Percentiles rank a stretch among this genome's conserved stretches.
These are phyloP conservation scores for Folsomia candida DNA, from an alignment of 2,888 invertebrate species.

Conservation along the genomic window DNA sequence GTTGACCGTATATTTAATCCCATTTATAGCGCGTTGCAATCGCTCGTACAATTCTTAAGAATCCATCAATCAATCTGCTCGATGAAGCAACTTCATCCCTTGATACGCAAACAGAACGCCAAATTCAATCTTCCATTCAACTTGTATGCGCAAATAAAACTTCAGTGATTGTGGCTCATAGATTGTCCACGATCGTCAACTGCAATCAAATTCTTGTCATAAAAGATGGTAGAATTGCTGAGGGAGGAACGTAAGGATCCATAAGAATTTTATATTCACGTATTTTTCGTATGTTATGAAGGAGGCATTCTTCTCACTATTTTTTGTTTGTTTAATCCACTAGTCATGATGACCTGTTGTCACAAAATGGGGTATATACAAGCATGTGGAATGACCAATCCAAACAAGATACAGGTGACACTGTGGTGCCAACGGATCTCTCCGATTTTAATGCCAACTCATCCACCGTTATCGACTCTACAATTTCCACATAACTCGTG, in stretches of 20 bases:
- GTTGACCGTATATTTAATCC: background rate
- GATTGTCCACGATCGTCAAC: conserved; percentile 89
- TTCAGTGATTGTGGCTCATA: conserved; percentile 90
- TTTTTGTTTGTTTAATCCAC: conserved; percentile 52
- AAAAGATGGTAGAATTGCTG: conserved; percentile 85
- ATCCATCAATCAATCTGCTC: conserved; percentile 82
- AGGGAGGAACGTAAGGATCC: conserved; percentile 73
- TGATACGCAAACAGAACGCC: conserved; percentile 91
- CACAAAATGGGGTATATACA: conserved; percentile 72
- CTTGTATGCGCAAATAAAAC: conserved; percentile 81
- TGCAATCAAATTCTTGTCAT: conserved; percentile 92
- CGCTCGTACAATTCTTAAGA: conserved; percentile 88
- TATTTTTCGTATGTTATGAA: background rate
- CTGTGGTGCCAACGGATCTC: background rate
- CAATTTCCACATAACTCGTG: too few species aligned
- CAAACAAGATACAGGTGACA: conserved; percentile 53
- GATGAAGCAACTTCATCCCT: conserved; percentile 95
- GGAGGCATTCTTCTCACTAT: conserved; percentile 18
- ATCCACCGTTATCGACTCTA: too few species aligned
- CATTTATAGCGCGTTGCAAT: conserved; percentile 78
- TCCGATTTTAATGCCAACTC: too few species aligned
- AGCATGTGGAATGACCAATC: conserved; percentile 92
- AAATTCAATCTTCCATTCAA: conserved; percentile 75
- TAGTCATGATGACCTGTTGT: conserved; percentile 72
- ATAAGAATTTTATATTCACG: conserved; percentile 55